Conservation (phyloP, 2,888 invertebrate species). For the Julus scanicus region DNA sequence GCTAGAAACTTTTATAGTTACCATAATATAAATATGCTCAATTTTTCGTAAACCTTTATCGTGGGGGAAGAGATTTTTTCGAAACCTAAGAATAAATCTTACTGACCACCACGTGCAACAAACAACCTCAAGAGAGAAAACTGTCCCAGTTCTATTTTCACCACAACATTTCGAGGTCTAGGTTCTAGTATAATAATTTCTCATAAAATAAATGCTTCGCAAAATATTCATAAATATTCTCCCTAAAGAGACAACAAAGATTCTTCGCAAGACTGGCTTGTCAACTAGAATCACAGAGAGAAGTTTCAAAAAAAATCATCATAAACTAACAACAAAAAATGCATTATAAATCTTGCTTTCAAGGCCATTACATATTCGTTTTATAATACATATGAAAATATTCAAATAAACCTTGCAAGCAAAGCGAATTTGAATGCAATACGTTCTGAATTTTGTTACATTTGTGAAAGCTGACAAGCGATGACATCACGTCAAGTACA, state of each 20-base stretch:
- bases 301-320: neutral
- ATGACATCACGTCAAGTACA: too few relatives aligned
- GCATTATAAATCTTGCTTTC: neutral
- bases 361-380: neutral
- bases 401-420: neutral
- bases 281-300: neutral
- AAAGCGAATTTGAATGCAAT: neutral
- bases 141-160: neutral
- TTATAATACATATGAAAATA: constrained; percentile 20
- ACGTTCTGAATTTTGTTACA: neutral
- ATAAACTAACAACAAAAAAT: neutral
- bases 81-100: neutral
- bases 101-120: neutral
- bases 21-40: neutral
- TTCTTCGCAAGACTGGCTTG: constrained; percentile 9
- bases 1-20: too few relatives aligned
- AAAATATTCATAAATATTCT: constrained; percentile 20
- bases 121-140: neutral
- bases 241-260: neutral
- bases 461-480: neutral
- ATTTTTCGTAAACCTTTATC: neutral
- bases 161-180: neutral
- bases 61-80: neutral
- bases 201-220: neutral
- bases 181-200: neutral